Percentiles rank a stretch among this genome's conserved stretches.
phyloP scores from a whole-genome alignment of 2,888 invertebrate species.

The Ceriagrion tenellum region DNA sequence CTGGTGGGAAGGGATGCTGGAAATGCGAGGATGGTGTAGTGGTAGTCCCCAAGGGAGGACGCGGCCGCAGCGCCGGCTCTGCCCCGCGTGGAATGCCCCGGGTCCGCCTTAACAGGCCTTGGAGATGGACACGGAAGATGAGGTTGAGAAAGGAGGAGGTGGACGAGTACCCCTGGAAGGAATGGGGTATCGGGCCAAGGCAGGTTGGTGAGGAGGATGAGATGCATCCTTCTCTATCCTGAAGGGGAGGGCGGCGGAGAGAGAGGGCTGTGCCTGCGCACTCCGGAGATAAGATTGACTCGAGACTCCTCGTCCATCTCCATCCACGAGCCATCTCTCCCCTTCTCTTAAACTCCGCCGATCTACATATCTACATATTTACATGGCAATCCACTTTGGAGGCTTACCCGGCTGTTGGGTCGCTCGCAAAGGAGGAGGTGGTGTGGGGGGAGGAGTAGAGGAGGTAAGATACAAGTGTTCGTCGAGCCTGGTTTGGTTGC shows the following conservation, averaged over 20 bases:
- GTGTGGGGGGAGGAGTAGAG: background rate
- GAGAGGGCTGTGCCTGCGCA: background rate
- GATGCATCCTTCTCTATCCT: too few relatives aligned
- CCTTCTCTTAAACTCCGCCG: background rate
- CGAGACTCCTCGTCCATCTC: constrained; percentile 49
- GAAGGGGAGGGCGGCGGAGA: background rate
- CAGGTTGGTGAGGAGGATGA: background rate
- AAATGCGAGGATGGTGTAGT: background rate
- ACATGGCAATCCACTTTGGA: constrained; percentile 67
- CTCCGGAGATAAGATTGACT: constrained; percentile 55
- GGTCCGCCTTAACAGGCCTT: constrained; percentile 49
- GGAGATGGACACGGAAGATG: constrained; percentile 61
- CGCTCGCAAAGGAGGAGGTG: too few relatives aligned
- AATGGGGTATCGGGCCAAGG: background rate
- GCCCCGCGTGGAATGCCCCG: background rate
- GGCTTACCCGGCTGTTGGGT: constrained; percentile 34
- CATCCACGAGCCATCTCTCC: background rate
- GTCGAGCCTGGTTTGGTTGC: background rate
- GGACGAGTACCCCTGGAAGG: background rate
- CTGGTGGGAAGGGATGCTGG: background rate
- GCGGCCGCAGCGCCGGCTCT: background rate
- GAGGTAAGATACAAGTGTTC: constrained; percentile 11
- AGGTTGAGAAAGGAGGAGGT: background rate
- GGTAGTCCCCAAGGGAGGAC: background rate
- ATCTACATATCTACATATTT: constrained; percentile 66